Evolutionary conservation across 1,140 invertebrate genomes (phyloP).

Genomic region (Saccostrea cuccullata): DNA sequence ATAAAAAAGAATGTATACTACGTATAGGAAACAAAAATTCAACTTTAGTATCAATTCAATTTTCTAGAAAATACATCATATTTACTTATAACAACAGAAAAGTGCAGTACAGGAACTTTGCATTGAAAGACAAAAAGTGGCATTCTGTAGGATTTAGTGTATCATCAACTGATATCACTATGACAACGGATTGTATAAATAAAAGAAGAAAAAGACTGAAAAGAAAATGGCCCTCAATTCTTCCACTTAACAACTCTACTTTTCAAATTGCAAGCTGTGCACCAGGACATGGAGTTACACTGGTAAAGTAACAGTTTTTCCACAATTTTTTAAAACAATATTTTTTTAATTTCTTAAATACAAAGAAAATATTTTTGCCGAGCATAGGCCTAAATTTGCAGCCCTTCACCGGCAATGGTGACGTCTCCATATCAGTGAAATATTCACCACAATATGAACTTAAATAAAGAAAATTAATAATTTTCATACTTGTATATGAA

Average conservation of each 20-base stretch:
- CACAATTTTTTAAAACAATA: neutral
- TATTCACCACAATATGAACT: too few relatives aligned
- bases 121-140: slow-evolving; percentile 67
- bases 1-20: slow-evolving; percentile 68
- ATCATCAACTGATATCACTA: slow-evolving; percentile 61
- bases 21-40: slow-evolving; percentile 55
- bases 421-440: too few relatives aligned
- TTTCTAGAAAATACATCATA: slow-evolving; percentile 64
- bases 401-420: too few relatives aligned
- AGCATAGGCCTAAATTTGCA: too few relatives aligned
- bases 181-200: slow-evolving; percentile 70
- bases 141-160: slow-evolving; percentile 74
- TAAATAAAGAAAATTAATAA: too few relatives aligned
- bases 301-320: slow-evolving; percentile 55
- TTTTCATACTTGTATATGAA: too few relatives aligned
- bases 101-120: slow-evolving; percentile 64
- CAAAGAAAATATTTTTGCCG: too few relatives aligned
- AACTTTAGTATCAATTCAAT: slow-evolving; percentile 63
- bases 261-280: slow-evolving; percentile 68
- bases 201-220: slow-evolving; percentile 56
- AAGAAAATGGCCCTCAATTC: slow-evolving; percentile 66
- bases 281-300: slow-evolving; percentile 56
- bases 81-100: slow-evolving; percentile 69
- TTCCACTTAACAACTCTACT: slow-evolving; percentile 63
- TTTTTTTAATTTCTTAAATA: too few relatives aligned